Base-by-base conservation (phyloP, 2,797 vertebrate genomes). In the Perodicticus potto region DNA sequence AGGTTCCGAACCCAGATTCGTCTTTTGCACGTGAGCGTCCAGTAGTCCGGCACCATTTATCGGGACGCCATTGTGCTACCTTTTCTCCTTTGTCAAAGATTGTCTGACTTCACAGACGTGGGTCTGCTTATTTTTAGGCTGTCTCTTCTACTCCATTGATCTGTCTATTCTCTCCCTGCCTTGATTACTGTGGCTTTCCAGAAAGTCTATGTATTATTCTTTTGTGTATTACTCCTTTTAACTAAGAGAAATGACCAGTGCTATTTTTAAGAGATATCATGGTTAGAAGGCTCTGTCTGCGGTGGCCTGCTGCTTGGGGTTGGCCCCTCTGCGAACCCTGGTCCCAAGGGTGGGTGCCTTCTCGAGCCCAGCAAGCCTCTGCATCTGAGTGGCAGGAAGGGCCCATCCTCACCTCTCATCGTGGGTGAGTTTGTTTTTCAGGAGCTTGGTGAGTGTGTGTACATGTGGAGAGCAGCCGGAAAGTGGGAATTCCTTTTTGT, bases 41-140 rank as follows among this genome's bases (percentile, higher is more conserved):
- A 8, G n/a, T 2, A 0, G 13, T 23, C 40, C 22, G 2, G n/a
- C 7, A 1, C 22, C 40, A 1, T 11, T 0, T 0, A 72, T 32
- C n/a, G 40, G 37, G 61, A 32, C 25, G 7, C 53, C 65, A 4
- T 7, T 3, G 53, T 5, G 2, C 16, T 3, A 12, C 37, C 61
- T 14, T 4, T 49, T 55, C 53, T 27, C 40, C 80, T 55, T 7
- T 11, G 17, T 29, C 22, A 2, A 0, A 40, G 63, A n/a, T 14
- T 65, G 12, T 16, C 2, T 5, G 63, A 4, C 8, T 1, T 3
- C 57, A 1, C 4, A 0, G 2, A 2, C 0, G 19, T 20, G 86
- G 37, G 29, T 49, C 49, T 29, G 0, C 3, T 80, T 17, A 57
- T 57, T 40, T 37, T 74, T 45, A 57, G 93, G 23, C 37, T 89